Evolutionary conservation across 2,888 invertebrate species (phyloP).

Genomic region (Mythimna albipuncta): DNA sequence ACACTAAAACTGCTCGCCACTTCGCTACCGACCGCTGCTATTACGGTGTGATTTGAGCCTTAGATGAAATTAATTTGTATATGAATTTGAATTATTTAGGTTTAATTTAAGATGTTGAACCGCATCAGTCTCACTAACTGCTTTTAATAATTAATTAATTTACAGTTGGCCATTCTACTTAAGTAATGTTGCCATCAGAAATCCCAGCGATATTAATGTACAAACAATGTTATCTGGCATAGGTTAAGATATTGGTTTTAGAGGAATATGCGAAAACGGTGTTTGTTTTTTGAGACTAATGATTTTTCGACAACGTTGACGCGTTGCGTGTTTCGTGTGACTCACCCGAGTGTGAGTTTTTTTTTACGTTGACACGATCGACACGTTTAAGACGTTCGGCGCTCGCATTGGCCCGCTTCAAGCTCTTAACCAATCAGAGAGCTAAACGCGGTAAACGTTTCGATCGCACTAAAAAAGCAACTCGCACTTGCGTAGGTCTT

Average conservation of each 20-base stretch:
- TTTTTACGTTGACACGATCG: no score
- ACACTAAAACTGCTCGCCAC: no score
- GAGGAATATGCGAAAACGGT: not conserved
- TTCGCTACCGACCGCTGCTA: no score
- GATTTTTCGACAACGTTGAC: not conserved
- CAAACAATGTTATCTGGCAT: not conserved
- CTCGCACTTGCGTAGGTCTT: not conserved
- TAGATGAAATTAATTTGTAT: not conserved
- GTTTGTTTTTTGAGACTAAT: not conserved
- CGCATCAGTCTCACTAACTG: slow-evolving; percentile 5
- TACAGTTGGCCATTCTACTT: not conserved
- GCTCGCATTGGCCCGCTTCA: no score
- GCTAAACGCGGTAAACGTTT: no score
- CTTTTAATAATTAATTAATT: not conserved
- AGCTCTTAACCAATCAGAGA: no score
- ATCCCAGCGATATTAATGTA: slow-evolving; percentile 25
- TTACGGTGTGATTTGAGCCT: no score
- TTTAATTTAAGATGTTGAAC: slow-evolving; percentile 8
- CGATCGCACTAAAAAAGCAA: no score
- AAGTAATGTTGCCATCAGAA: slow-evolving; percentile 19
- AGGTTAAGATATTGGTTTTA: slow-evolving; percentile 6
- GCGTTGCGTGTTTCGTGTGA: no score
- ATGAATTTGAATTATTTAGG: not conserved
- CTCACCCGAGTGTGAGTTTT: no score
- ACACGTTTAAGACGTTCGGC: no score